Base-by-base conservation (phyloP, 2,797 vertebrate genomes). In the Okamejei kenojei region DNA sequence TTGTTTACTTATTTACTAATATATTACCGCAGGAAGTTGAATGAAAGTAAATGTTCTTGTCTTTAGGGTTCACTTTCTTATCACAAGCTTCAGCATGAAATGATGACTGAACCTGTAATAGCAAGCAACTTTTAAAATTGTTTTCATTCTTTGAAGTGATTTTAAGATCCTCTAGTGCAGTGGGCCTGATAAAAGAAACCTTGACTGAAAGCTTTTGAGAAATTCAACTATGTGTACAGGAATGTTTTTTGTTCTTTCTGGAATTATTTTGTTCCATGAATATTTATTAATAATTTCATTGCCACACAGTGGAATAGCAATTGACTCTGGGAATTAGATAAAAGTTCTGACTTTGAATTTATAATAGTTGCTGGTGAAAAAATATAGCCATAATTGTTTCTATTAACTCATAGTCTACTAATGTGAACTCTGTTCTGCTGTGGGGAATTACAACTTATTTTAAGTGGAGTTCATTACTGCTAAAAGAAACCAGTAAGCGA, bases 231-330 rank as follows among this genome's bases (percentile, higher is more conserved):
- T 10, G 23, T 45, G 21, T 15, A 54, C 38, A 54, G 90, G 54
- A 45, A 65, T 38, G 38, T 19, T 74, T 76, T 21, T 91, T 11
- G 73, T 54, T 73, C 26, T 86, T 92, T 63, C 35, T 45, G 10
- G 68, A 26, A 45, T 38, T 35, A 74, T 91, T 71, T 73, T 38
- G 15, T 74, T 35, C 71, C 2, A 13, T 74, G 38, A 74, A 91
- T 91, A 74, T 91, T 74, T 73, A 91, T 54, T 92, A 74, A 92
- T 92, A 92, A 74, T 54, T 92, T n/a, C 23, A n/a, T 17, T 45
- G 71, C 71, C 45, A 23, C 32, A 38, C 26, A 71, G 35, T 74
- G 15, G 71, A 92, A 58, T 76, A 92, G 73, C 73, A 92, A 58
- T 92, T 92, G 38, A 7, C 38, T 54, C 38, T 7, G 26, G 35